Percentiles rank a stretch among this genome's conserved stretches.
Evolutionary conservation across 2,888 invertebrate species (phyloP).

Genomic region (Formica aserva): DNA sequence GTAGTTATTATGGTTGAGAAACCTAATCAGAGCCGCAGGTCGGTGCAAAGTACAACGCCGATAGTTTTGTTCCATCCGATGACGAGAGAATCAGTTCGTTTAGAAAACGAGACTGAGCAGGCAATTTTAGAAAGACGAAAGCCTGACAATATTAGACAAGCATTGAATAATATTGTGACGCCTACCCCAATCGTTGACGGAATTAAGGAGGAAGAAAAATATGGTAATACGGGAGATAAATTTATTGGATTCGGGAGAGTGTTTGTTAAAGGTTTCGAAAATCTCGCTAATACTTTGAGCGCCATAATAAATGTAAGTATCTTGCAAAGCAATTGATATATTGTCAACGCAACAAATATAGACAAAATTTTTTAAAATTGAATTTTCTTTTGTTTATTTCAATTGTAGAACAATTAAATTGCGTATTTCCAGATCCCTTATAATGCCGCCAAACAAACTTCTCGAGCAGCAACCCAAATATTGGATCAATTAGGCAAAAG

Average conservation of each 20-base stretch:
- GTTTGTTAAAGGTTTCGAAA: constrained; percentile 90
- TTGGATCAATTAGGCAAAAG: constrained; percentile 88
- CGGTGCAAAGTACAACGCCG: constrained; percentile 21
- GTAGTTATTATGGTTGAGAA: constrained; percentile 53
- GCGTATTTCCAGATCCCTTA: constrained; percentile 86
- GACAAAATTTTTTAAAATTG: neutral
- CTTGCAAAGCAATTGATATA: neutral
- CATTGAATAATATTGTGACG: constrained; percentile 82
- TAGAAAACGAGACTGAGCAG: constrained; percentile 79
- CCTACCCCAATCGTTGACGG: constrained; percentile 92
- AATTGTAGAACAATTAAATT: neutral
- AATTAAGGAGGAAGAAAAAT: constrained; percentile 92
- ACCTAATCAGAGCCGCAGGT: constrained; percentile 58
- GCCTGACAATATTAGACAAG: constrained; percentile 40
- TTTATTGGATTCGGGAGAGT: constrained; percentile 89
- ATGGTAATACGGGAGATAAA: constrained; percentile 91
- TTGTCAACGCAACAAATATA: neutral
- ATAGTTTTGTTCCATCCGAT: constrained; percentile 50
- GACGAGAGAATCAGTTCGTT: constrained; percentile 76
- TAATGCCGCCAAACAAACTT: constrained; percentile 86
- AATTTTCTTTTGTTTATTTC: neutral
- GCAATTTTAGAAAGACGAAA: constrained; percentile 76
- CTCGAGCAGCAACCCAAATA: constrained; percentile 87
- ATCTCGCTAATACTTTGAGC: constrained; percentile 89
- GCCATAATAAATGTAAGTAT: constrained; percentile 88